Conservation (phyloP, 1,140 invertebrate genomes). For the Drosophila ironensis region DNA sequence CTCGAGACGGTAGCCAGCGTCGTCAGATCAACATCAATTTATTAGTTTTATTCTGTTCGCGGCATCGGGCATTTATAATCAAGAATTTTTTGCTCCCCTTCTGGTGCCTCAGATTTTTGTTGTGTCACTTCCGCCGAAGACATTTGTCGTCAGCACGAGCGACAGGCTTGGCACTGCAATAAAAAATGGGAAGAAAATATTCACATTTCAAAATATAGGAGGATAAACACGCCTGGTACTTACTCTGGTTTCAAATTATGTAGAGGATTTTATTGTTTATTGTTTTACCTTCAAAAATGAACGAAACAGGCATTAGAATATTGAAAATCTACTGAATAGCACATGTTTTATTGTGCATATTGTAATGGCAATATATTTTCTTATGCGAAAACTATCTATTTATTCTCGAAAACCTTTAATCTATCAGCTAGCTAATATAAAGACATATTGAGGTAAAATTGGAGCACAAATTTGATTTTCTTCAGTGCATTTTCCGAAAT, state of each 20-base stretch:
- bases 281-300: too few relatives aligned
- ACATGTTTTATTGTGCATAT: too few relatives aligned
- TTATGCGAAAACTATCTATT: too few relatives aligned
- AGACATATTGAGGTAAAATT: too few relatives aligned
- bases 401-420: too few relatives aligned
- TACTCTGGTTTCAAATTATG: too few relatives aligned
- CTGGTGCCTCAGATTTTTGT: slow-evolving; percentile 50
- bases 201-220: background rate
- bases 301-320: too few relatives aligned
- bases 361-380: too few relatives aligned
- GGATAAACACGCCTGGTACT: too few relatives aligned
- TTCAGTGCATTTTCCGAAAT: background rate
- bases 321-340: too few relatives aligned
- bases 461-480: background rate
- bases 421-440: too few relatives aligned
- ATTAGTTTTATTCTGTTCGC: slow-evolving; percentile 74
- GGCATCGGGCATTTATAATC: slow-evolving; percentile 63
- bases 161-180: slow-evolving; percentile 43
- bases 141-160: slow-evolving; percentile 75
- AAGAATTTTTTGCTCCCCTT: slow-evolving; percentile 39
- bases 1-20: slow-evolving; percentile 12
- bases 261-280: too few relatives aligned
- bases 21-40: slow-evolving; percentile 66
- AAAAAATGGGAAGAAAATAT: background rate
- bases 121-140: slow-evolving; percentile 68